phyloP scores from a whole-genome alignment of 2,797 vertebrate species.

The Zenarchopterus dispar region DNA sequence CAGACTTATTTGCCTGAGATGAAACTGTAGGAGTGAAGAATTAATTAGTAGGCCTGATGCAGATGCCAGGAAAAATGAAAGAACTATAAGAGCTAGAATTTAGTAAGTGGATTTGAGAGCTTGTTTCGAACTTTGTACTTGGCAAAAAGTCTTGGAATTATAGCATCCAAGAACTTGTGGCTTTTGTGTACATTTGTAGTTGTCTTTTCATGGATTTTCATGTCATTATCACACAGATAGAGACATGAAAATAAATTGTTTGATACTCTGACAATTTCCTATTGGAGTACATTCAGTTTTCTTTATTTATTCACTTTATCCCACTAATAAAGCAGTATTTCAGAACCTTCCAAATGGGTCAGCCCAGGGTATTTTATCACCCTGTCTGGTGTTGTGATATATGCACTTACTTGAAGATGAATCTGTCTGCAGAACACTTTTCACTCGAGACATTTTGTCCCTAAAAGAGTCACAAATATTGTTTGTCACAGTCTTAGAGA shows the following conservation, averaged over 20 bases:
- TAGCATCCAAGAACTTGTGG: constrained; percentile 32
- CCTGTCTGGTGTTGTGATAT: constrained; percentile 49
- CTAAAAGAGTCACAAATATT: constrained; percentile 62
- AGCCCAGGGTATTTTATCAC: constrained; percentile 63
- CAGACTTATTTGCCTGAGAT: constrained; percentile 9
- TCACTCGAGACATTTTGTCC: constrained; percentile 53
- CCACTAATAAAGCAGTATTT: constrained; percentile 51
- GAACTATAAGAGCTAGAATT: constrained; percentile 15
- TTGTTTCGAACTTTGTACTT: constrained; percentile 38
- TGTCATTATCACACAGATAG: constrained; percentile 20
- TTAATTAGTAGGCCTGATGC: constrained; percentile 40
- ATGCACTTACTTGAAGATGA: constrained; percentile 59
- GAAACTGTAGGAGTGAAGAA: constrained; percentile 12
- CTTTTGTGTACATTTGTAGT: constrained; percentile 6
- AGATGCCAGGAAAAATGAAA: constrained; percentile 11
- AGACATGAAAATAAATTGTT: constrained; percentile 28
- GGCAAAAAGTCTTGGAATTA: neutral
- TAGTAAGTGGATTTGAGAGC: constrained; percentile 27
- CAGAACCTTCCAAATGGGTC: constrained; percentile 64
- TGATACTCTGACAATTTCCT: constrained; percentile 36
- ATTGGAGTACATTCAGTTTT: constrained; percentile 21
- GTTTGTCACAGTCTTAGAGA: constrained; percentile 55
- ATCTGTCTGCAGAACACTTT: constrained; percentile 58
- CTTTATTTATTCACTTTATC: constrained; percentile 12
- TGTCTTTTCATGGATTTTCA: constrained; percentile 9